phyloP scores from a whole-genome alignment of 2,113 vertebrate genomes.

The Heloderma charlesbogerti region DNA sequence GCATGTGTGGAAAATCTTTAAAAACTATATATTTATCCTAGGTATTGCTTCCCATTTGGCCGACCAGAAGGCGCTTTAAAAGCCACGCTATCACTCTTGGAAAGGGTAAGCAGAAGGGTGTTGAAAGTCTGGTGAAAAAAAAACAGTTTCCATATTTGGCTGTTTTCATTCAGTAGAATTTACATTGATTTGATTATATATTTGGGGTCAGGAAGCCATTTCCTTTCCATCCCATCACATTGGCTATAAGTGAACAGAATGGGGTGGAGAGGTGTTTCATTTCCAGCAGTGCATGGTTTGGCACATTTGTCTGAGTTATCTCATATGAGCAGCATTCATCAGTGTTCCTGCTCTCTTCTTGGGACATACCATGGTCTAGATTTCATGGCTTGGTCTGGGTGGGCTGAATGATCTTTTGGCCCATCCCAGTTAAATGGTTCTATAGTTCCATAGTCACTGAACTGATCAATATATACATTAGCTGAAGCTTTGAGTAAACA shows the following conservation, averaged over 20 bases:
- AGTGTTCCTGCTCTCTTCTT: background rate
- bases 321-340: background rate
- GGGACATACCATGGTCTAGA: too few species aligned
- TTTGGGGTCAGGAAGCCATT: background rate
- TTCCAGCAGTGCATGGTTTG: background rate
- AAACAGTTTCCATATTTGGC: background rate
- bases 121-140: conserved; percentile 21
- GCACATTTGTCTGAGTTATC: background rate
- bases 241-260: background rate
- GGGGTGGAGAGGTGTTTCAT: background rate
- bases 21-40: conserved; percentile 72
- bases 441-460: background rate
- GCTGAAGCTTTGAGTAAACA: background rate
- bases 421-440: background rate
- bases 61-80: conserved; percentile 97
- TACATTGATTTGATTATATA: background rate
- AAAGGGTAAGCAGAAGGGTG: conserved; percentile 85
- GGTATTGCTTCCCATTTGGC: conserved; percentile 99
- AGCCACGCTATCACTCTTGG: conserved; percentile 94
- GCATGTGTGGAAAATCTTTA: conserved; percentile 26
- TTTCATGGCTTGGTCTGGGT: background rate
- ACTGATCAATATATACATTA: background rate
- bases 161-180: conserved; percentile 12
- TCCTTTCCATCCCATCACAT: background rate
- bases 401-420: background rate